Evolutionary conservation across 2,797 vertebrate genomes (phyloP).

Genomic region (Ctenopoma kingsleyae): DNA sequence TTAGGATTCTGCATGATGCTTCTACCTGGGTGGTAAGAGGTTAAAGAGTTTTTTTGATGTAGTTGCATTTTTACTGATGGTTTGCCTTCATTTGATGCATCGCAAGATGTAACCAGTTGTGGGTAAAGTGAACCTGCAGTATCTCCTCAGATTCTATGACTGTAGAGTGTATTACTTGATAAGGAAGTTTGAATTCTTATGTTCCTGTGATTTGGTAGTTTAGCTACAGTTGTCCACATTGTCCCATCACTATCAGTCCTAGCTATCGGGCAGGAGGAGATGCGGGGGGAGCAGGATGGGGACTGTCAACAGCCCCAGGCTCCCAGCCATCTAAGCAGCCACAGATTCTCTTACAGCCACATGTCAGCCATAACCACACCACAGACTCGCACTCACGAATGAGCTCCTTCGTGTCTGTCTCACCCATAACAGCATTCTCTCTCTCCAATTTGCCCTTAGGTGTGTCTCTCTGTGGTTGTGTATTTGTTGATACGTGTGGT

Average conservation of each 20-base stretch:
- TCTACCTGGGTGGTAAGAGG: too few species aligned
- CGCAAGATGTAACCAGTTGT: neutral
- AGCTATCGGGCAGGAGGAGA: constrained; percentile 59
- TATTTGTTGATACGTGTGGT: constrained; percentile 16
- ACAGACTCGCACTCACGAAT: constrained; percentile 54
- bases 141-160: neutral
- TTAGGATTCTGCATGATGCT: too few species aligned
- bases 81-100: neutral
- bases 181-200: neutral
- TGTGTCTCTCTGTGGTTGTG: constrained; percentile 31
- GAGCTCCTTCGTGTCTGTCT: constrained; percentile 41
- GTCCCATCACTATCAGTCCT: constrained; percentile 45
- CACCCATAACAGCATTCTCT: constrained; percentile 52
- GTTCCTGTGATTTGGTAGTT: constrained; percentile 5
- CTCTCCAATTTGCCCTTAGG: constrained; percentile 53
- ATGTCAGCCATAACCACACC: constrained; percentile 75
- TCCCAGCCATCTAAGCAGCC: constrained; percentile 62
- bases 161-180: neutral
- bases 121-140: neutral
- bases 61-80: neutral
- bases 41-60: too few species aligned
- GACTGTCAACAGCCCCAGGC: constrained; percentile 70
- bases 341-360: constrained; percentile 83
- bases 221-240: constrained; percentile 35
- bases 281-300: neutral